These are phyloP conservation scores for Ethmia dodecea DNA, from an alignment of 2,888 invertebrate species.

Conservation along the genomic window DNA sequence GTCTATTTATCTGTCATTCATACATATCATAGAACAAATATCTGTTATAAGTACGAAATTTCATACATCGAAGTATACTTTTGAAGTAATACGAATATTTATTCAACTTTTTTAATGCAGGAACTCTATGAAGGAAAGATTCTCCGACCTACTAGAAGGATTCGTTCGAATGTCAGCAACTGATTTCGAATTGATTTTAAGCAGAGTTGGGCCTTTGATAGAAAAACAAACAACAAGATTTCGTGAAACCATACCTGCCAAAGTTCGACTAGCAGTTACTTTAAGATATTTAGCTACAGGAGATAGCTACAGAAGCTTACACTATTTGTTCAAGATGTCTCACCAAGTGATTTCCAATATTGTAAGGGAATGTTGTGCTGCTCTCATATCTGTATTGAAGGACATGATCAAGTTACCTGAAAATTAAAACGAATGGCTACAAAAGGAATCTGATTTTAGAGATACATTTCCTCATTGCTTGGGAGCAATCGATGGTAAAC, in stretches of 20 bases:
- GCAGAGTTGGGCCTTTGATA: not conserved
- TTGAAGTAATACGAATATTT: no score
- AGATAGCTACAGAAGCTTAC: conserved; percentile 1
- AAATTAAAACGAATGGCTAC: conserved; percentile 5
- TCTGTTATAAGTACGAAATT: no score
- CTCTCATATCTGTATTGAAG: not conserved
- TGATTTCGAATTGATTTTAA: conserved; percentile 1
- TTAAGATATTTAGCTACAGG: conserved; percentile 4
- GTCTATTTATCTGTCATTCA: no score
- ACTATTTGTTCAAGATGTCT: conserved; percentile 3
- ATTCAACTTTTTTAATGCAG: no score
- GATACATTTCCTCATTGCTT: conserved; percentile 12
- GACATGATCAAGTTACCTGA: not conserved
- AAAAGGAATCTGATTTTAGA: conserved; percentile 6
- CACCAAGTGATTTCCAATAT: conserved; percentile 2
- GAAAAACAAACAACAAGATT: conserved; percentile 4
- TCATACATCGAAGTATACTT: no score
- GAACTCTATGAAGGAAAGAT: no score
- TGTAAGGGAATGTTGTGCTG: conserved; percentile 1
- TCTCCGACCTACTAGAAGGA: no score
- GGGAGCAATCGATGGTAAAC: conserved; percentile 14
- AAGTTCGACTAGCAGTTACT: conserved; percentile 6
- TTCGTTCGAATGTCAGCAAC: not conserved
- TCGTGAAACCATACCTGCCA: conserved; percentile 1
- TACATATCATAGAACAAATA: no score